A percentile compares a stretch with the other conserved stretches of the same genome.
phyloP scores from a whole-genome alignment of 1,140 invertebrate genomes.

The Plutomurus gul region DNA sequence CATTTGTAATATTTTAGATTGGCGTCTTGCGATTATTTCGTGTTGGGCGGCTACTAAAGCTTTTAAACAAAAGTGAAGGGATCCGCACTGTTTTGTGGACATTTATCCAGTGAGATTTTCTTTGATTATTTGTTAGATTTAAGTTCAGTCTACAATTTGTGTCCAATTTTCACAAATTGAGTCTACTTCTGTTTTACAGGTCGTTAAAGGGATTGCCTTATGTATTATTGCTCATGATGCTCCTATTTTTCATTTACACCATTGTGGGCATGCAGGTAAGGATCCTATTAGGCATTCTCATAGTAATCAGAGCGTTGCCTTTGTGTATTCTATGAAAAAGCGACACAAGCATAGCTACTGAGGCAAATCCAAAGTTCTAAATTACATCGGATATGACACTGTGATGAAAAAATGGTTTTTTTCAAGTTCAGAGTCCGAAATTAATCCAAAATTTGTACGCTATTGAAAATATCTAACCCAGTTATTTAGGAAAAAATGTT shows the following conservation, averaged over 20 bases:
- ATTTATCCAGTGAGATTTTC: slow-evolving; percentile 69
- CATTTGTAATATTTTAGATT: slow-evolving; percentile 76
- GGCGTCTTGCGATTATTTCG: slow-evolving; percentile 99
- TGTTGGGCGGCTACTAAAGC: slow-evolving; percentile 96
- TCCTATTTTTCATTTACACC: slow-evolving; percentile 99
- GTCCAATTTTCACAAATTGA: not conserved
- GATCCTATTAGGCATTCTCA: not conserved
- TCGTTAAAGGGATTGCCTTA: slow-evolving; percentile 99
- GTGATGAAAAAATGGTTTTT: no score
- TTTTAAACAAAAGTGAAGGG: slow-evolving; percentile 96
- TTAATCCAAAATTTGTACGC: no score
- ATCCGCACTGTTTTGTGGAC: slow-evolving; percentile 98
- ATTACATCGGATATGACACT: no score
- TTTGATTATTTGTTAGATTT: not conserved
- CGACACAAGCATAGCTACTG: no score
- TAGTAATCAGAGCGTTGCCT: no score
- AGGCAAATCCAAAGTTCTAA: no score
- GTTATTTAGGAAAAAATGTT: no score
- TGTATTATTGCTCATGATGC: slow-evolving; percentile 95
- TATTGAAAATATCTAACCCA: no score
- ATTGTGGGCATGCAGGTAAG: slow-evolving; percentile 98
- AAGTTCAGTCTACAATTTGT: no score
- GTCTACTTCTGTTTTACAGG: slow-evolving; percentile 65
- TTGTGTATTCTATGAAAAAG: no score
- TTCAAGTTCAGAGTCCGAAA: no score